Evolutionary conservation across 2,797 vertebrate species (phyloP).

Genomic region (Notolepis coatsorum): DNA sequence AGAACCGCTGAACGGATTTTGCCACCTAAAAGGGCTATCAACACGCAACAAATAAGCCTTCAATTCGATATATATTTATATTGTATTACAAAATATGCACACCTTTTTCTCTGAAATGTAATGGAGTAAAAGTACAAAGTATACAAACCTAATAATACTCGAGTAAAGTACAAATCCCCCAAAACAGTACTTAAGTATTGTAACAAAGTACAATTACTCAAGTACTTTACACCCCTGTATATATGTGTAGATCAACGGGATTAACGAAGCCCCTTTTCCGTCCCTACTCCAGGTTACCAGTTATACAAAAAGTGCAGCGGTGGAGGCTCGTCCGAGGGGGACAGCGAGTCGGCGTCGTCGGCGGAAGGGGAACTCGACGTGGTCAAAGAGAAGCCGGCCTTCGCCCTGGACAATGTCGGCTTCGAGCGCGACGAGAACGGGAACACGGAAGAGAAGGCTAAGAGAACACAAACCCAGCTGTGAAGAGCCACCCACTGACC

Average conservation of each 20-base stretch:
- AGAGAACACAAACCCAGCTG: conserved; percentile 51
- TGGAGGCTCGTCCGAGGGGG: not conserved
- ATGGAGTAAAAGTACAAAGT: too few relatives aligned
- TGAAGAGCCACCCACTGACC: conserved; percentile 41
- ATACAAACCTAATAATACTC: too few relatives aligned
- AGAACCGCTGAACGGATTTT: too few relatives aligned
- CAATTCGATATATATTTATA: too few relatives aligned
- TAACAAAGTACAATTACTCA: too few relatives aligned
- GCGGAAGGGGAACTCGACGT: not conserved
- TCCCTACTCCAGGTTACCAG: conserved; percentile 64
- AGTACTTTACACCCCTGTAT: not conserved
- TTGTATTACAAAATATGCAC: too few relatives aligned
- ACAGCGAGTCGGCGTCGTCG: conserved; percentile 23
- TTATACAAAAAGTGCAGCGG: conserved; percentile 13
- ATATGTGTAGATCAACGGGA: conserved; percentile 1
- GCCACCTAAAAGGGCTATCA: too few relatives aligned
- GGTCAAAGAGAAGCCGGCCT: conserved; percentile 48
- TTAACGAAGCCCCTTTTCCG: too few relatives aligned
- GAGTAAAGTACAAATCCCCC: too few relatives aligned
- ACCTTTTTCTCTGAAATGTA: too few relatives aligned
- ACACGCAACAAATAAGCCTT: too few relatives aligned
- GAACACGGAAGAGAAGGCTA: conserved; percentile 35
- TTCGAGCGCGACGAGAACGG: conserved; percentile 54
- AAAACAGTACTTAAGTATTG: too few relatives aligned
- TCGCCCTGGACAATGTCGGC: conserved; percentile 55